These are phyloP conservation scores for Leontopithecus rosalia DNA, from an alignment of 2,797 vertebrate species.

Conservation along the genomic window DNA sequence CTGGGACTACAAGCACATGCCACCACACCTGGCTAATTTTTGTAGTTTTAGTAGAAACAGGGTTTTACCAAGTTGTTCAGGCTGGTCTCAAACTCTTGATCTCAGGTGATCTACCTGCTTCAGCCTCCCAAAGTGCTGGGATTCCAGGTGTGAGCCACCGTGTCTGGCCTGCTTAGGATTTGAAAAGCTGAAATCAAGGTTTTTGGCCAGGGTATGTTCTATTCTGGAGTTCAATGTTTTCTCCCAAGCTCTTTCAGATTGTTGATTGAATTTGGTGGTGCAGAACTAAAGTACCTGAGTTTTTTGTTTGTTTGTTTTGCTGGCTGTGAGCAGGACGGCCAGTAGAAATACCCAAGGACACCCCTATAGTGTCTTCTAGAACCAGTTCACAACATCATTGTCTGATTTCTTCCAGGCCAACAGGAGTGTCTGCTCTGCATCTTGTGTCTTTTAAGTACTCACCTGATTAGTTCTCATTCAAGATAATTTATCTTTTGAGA, in stretches of 20 bases:
- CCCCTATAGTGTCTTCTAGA: rapidly evolving
- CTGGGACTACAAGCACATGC: no score
- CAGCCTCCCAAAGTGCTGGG: no score
- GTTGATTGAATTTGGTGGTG: neutral
- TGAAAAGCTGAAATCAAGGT: neutral
- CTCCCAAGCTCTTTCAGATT: neutral
- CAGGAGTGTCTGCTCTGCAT: rapidly evolving
- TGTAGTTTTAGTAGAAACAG: no score
- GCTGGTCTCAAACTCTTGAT: no score
- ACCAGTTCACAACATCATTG: neutral
- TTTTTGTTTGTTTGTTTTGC: neutral
- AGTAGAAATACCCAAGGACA: rapidly evolving
- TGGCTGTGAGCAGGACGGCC: neutral
- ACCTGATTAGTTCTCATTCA: neutral
- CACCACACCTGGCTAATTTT: no score
- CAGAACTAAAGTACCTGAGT: neutral
- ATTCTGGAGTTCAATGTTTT: neutral
- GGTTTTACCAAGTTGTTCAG: no score
- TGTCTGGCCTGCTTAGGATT: neutral
- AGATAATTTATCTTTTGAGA: neutral
- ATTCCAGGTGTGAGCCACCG: no score
- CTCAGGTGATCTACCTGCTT: no score
- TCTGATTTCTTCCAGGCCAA: neutral
- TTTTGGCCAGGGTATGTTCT: neutral
- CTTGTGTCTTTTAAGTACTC: neutral